These are phyloP conservation scores for Ptychodera flava DNA, from an alignment of 35 echinoderm and acorn worm genomes.

Conservation along the genomic window DNA sequence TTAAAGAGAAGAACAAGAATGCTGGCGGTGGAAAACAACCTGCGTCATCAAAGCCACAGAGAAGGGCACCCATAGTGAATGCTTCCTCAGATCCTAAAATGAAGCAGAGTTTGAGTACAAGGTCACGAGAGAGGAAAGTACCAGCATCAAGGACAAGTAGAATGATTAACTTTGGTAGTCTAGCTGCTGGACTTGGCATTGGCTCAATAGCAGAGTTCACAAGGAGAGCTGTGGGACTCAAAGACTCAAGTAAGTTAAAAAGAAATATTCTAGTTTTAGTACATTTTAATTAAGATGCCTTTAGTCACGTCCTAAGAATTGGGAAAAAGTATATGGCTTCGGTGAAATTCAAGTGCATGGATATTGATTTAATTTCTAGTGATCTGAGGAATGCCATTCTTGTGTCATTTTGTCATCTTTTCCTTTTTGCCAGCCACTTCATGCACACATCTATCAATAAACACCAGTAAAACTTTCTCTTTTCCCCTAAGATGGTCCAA, in stretches of 20 bases:
- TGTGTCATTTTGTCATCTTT: neutral
- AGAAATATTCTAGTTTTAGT: neutral
- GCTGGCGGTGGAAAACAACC: neutral
- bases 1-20: neutral
- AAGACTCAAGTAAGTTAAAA: conserved; percentile 30
- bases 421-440: neutral
- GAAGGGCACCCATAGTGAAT: neutral
- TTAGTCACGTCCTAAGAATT: neutral
- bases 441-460: too few relatives aligned
- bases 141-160: conserved; percentile 66
- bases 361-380: neutral
- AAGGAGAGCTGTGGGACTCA: conserved; percentile 55
- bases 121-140: conserved; percentile 61
- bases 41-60: neutral
- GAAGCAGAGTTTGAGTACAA: conserved; percentile 30
- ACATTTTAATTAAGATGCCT: neutral
- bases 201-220: conserved; percentile 74
- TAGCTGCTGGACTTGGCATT: conserved; percentile 79
- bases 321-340: neutral
- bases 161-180: conserved; percentile 88
- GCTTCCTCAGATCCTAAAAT: conserved; percentile 16
- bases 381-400: too few relatives aligned
- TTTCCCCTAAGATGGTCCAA: neutral
- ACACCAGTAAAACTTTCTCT: too few relatives aligned
- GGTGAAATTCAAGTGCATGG: neutral